A percentile compares a stretch with the other conserved stretches of the same genome.
Conservation (phyloP, 2,113 vertebrate genomes). For the Chiloscyllium plagiosum region DNA sequence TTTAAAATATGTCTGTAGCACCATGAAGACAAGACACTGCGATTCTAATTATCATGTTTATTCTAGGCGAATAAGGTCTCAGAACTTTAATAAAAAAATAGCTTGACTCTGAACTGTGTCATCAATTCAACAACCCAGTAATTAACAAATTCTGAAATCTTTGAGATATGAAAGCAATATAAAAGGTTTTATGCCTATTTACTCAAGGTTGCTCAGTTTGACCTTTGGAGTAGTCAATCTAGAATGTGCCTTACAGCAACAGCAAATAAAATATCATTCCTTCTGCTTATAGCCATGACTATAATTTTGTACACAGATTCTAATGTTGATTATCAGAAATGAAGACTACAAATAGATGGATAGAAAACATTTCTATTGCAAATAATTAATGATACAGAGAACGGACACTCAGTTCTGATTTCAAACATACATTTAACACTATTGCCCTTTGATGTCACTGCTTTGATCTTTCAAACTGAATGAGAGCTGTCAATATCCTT, state of each 20-base stretch:
- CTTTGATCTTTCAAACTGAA: conserved; percentile 12
- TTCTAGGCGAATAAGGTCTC: neutral
- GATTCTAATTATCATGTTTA: conserved; percentile 5
- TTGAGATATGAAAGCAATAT: neutral
- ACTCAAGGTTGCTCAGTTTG: conserved; percentile 8
- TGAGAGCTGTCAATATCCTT: neutral
- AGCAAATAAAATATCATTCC: neutral
- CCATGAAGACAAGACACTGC: neutral
- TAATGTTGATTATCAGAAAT: conserved; percentile 1
- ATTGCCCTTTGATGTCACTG: neutral
- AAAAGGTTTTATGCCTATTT: neutral
- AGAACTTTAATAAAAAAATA: neutral
- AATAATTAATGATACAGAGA: conserved; percentile 19
- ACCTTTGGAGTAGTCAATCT: neutral
- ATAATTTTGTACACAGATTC: neutral
- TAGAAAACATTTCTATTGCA: neutral
- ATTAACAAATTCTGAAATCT: conserved; percentile 9
- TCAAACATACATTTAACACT: neutral
- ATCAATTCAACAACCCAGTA: conserved; percentile 7
- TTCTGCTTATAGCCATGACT: neutral
- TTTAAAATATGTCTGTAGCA: conserved; percentile 20
- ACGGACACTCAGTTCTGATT: neutral
- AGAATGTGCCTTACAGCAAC: neutral
- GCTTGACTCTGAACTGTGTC: conserved; percentile 8
- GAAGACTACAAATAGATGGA: neutral